Base-by-base conservation (phyloP, 2,113 vertebrate genomes). In the Pomatostomus ruficeps region DNA sequence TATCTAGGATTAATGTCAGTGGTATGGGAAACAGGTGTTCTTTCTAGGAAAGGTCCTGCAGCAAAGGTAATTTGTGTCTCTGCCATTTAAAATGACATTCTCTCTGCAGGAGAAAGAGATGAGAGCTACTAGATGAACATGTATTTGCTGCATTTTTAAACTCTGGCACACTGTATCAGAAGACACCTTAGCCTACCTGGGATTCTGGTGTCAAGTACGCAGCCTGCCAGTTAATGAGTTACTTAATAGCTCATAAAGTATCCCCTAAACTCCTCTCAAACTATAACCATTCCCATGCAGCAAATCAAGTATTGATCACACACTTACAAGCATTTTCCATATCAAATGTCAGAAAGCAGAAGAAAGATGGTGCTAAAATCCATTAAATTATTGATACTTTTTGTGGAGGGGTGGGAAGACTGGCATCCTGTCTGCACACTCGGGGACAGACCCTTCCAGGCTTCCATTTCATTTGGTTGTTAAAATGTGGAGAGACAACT, bases 231-330 rank as follows among this genome's bases (percentile, higher is more conserved):
- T 90, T 96, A 96, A 96, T 85, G 84, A 89, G 67, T 85, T 83
- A 96, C 73, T 93, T 95, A 94, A 89, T 84, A 96, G 74, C 68
- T 92, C 77, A 42, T 83, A 71, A 95, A 95, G 35, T 21, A 42
- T 91, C 88, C 74, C 31, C 63, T 42, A 78, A 65, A 86, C 33
- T 66, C 91, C 63, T 40, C 62, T 79, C 91, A 61, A 95, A 90
- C 38, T 58, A 4, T 57, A 92, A 93, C 88, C 40, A 74, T 48
- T 94, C 76, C 59, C 63, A 84, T 46, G 23, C n/a, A 87, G 68
- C 82, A 88, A 95, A 76, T 29, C 14, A 61, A 94, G 42, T 43
- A 35, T 0, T 65, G 66, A 48, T 59, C 55, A 77, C 35, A 89
- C 35, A 83, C 25, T 48, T 89, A 52, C 8, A 75, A 68, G 43